Conservation (phyloP, 35 echinoderm and acorn worm species). For the Heliocidaris erythrogramma region DNA sequence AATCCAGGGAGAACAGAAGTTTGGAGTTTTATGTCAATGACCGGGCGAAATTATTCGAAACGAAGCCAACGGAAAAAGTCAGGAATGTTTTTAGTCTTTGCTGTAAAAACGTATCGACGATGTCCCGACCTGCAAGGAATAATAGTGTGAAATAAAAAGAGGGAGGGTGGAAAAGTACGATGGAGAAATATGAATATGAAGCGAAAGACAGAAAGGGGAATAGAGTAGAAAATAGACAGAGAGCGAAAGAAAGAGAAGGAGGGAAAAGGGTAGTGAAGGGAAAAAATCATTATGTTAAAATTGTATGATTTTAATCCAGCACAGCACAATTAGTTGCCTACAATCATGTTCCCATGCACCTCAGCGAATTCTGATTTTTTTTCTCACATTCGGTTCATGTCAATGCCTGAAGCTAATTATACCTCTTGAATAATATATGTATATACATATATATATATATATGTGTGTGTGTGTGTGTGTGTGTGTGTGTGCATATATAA, state of each 20-base stretch:
- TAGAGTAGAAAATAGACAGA: too few relatives aligned
- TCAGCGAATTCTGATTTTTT: too few relatives aligned
- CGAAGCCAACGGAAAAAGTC: not conserved
- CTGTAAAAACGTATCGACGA: not conserved
- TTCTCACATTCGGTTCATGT: too few relatives aligned
- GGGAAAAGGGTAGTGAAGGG: not conserved
- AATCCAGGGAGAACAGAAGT: not conserved
- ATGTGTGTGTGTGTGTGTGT: too few relatives aligned
- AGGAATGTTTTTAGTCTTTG: constrained; percentile 7
- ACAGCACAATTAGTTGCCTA: too few relatives aligned
- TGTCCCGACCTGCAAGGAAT: not conserved
- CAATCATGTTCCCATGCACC: too few relatives aligned
- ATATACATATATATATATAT: too few relatives aligned
- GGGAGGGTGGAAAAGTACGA: not conserved
- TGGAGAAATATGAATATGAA: not conserved
- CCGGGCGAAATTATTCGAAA: not conserved
- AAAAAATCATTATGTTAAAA: too few relatives aligned
- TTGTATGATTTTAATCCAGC: too few relatives aligned
- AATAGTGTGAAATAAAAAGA: not conserved
- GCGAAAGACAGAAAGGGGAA: not conserved
- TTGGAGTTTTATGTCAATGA: not conserved
- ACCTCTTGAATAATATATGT: too few relatives aligned
- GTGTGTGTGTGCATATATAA: too few relatives aligned
- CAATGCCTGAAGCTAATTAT: too few relatives aligned
- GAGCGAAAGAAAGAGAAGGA: not conserved